Conservation (phyloP, 1,140 invertebrate genomes). For the Odontomachus brunneus region DNA sequence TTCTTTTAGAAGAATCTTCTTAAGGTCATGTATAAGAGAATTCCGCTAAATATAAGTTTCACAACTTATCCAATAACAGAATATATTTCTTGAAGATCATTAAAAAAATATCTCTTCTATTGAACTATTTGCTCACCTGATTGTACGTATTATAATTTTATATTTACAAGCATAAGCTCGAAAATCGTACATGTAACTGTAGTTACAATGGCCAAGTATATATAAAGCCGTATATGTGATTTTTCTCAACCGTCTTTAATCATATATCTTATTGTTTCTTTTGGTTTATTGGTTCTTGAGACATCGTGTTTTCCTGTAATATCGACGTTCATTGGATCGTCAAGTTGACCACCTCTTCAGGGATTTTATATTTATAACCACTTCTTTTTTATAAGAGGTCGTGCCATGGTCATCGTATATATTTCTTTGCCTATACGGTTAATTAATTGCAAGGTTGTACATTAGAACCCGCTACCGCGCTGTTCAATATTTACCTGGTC, state of each 20-base stretch:
- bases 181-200: not conserved
- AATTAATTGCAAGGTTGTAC: conserved; percentile 48
- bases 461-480: conserved; percentile 20
- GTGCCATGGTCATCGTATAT: conserved; percentile 16
- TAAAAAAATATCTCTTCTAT: too few species aligned
- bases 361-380: conserved; percentile 50
- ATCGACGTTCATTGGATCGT: conserved; percentile 3
- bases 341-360: conserved; percentile 35
- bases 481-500: conserved; percentile 86
- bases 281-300: too few species aligned
- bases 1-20: too few species aligned
- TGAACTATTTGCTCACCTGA: too few species aligned
- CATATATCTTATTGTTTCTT: not conserved
- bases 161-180: too few species aligned
- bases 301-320: not conserved
- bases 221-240: not conserved
- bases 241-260: not conserved
- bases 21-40: too few species aligned
- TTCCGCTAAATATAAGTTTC: too few species aligned
- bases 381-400: conserved; percentile 53
- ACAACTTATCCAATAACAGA: too few species aligned
- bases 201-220: not conserved
- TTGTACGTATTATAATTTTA: too few species aligned
- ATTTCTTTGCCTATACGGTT: conserved; percentile 48
- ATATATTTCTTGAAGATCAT: too few species aligned